Base-by-base conservation (phyloP, 2,113 vertebrate genomes). In the Leptobrachium ailaonicum region DNA sequence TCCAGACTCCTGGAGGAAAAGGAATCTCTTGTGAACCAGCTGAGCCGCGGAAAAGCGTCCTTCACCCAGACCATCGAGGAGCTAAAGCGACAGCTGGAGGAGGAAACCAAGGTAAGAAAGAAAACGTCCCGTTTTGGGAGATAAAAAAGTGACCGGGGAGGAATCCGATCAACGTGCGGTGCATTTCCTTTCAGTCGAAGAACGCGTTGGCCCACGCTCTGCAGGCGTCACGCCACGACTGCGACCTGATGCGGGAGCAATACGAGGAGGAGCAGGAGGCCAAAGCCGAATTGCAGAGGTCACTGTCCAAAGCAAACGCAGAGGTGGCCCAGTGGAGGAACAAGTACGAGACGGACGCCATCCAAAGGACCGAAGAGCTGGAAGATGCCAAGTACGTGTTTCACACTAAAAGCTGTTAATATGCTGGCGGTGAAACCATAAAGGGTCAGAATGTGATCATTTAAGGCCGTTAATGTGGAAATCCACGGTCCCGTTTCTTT, bases 291-390 rank as follows among this genome's bases (percentile, higher is more conserved):
- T 86, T 97, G 69, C 96, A 98, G 90, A 90, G 95, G 83, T 89
- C 93, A 76, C 83, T 97, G 83, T 97, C 96, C 81, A 97, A 97
- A 84, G 95, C 95, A 84, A 97, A 98, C 0, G 89, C 93, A 0
- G 96, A 98, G 87, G 96, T 98, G 73, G 94, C 96, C 56, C 96
- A 98, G 83, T 97, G 96, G 96, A 95, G 96, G 87, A 97, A 93
- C 82, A 98, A 98, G 83, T 98, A 98, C 0, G 95, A 98, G 89
- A 97, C 95, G 0, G 96, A 98, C 0, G 96, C 95, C 87, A 97
- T 98, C 84, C 96, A 96, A 86, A 95, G 95, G 86, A 98, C 95
- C 0, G 96, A 98, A 88, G 97, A 98, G 83, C 91, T 98, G 82
- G 96, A 98, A 85, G 96, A 98, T 83, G 96, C 96, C 83, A 98